Conservation (phyloP, 1,140 invertebrate genomes). For the Drosophila ercepeae region DNA sequence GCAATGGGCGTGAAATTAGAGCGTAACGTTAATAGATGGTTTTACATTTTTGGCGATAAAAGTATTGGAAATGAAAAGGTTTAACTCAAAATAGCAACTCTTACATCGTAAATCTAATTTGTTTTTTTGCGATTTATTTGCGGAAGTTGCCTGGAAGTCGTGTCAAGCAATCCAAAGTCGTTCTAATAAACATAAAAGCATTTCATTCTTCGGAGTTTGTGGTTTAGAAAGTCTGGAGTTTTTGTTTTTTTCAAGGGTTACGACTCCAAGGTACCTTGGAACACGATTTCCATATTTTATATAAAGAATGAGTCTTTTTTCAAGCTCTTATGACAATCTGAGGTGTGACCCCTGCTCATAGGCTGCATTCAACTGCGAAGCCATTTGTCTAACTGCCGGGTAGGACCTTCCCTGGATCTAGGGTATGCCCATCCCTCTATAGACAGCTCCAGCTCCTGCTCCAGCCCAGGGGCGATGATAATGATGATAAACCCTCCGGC, state of each 20-base stretch:
- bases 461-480: constrained; percentile 41
- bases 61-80: not conserved
- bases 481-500: constrained; percentile 72
- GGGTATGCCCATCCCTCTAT: constrained; percentile 21
- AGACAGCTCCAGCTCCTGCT: constrained; percentile 4
- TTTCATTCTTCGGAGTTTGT: constrained; percentile 33
- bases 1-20: constrained; percentile 71
- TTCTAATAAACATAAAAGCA: constrained; percentile 78
- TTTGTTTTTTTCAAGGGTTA: not conserved
- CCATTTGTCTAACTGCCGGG: constrained; percentile 23
- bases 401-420: constrained; percentile 1
- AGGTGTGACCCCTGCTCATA: constrained; percentile 2
- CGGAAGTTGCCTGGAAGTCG: constrained; percentile 31
- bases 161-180: constrained; percentile 74
- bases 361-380: constrained; percentile 13
- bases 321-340: constrained; percentile 1
- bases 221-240: constrained; percentile 12
- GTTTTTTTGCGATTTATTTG: constrained; percentile 40
- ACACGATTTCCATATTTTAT: not conserved
- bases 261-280: not conserved
- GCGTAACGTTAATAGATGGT: constrained; percentile 73
- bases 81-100: constrained; percentile 58
- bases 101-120: constrained; percentile 41
- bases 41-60: constrained; percentile 34
- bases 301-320: not conserved